Conservation (phyloP, 1,140 invertebrate genomes). For the Micrasema longulum region DNA sequence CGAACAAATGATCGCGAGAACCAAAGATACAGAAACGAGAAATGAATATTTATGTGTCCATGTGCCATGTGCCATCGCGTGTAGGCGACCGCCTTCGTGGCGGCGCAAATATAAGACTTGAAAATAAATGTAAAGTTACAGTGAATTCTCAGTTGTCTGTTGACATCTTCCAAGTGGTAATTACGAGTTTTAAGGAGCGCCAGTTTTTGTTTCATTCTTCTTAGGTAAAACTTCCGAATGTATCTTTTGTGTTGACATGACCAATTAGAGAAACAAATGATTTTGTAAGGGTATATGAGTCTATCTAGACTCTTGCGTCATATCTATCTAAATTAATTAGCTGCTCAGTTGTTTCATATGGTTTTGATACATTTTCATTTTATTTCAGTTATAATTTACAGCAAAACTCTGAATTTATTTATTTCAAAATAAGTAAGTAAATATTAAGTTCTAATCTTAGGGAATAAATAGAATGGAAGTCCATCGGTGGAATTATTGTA, state of each 20-base stretch:
- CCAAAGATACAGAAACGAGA: slow-evolving; percentile 54
- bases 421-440: slow-evolving; percentile 53
- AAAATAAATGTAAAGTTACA: slow-evolving; percentile 52
- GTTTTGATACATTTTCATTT: slow-evolving; percentile 28
- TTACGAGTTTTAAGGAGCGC: slow-evolving; percentile 3
- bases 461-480: slow-evolving; percentile 46
- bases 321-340: slow-evolving; percentile 46
- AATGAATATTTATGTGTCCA: slow-evolving; percentile 52
- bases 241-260: slow-evolving; percentile 45
- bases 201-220: slow-evolving; percentile 22
- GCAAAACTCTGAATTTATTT: slow-evolving; percentile 51
- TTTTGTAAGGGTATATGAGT: slow-evolving; percentile 50
- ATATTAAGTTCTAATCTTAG: slow-evolving; percentile 52
- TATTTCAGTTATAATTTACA: slow-evolving; percentile 16
- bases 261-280: slow-evolving; percentile 50
- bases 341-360: slow-evolving; percentile 38
- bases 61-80: slow-evolving; percentile 55
- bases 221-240: slow-evolving; percentile 13
- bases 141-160: slow-evolving; percentile 43
- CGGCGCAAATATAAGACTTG: slow-evolving; percentile 52
- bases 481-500: slow-evolving; percentile 46
- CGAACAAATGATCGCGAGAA: slow-evolving; percentile 52
- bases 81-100: slow-evolving; percentile 5
- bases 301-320: slow-evolving; percentile 47
- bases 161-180: slow-evolving; percentile 33